A percentile compares a stretch with the other conserved stretches of the same genome.
Evolutionary conservation across 2,888 invertebrate species (phyloP).

Genomic region (Acanthoscelides obtectus): DNA sequence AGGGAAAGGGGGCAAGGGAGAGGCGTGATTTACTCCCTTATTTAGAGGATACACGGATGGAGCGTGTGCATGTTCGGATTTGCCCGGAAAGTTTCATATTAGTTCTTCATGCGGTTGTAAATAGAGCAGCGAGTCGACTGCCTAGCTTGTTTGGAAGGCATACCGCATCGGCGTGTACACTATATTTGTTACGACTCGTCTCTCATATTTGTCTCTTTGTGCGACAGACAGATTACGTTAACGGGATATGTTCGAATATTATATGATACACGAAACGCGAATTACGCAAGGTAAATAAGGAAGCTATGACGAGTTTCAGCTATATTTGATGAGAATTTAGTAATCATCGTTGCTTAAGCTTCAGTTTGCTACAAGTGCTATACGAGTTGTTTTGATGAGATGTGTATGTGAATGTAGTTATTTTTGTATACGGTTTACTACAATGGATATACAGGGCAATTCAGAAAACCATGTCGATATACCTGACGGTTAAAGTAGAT

Average conservation of each 20-base stretch:
- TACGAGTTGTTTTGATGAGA: no score
- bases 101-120: neutral
- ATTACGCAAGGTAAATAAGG: neutral
- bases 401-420: no score
- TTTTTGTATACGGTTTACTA: no score
- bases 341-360: no score
- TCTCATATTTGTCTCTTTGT: neutral
- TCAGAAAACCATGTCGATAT: no score
- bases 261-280: no score
- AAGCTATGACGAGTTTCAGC: neutral
- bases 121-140: neutral
- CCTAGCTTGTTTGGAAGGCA: neutral
- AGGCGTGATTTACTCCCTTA: neutral
- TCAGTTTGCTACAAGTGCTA: no score
- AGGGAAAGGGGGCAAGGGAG: neutral
- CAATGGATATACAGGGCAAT: no score
- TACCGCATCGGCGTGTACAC: neutral
- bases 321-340: no score
- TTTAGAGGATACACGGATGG: neutral
- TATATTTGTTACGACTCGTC: neutral
- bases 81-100: neutral
- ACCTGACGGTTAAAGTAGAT: no score
- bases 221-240: neutral
- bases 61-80: neutral
- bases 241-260: neutral